Evolutionary conservation across 2,888 invertebrate species (phyloP), one percentile per base, ranked within the genome.

Genomic region (Melanostoma mellinum): DNA sequence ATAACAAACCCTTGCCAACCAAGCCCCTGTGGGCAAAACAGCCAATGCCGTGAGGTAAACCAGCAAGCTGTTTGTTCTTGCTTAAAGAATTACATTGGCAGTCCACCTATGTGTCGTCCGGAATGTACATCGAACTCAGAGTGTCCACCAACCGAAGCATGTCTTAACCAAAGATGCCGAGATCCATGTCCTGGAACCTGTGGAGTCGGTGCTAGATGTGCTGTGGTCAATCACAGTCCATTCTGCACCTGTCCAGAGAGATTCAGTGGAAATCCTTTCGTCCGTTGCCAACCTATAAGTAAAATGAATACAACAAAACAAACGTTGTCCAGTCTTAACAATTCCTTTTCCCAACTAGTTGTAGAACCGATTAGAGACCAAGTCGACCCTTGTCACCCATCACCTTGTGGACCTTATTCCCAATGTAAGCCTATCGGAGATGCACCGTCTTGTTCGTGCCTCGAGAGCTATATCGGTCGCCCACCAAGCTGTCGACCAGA

Each of bases 161-260:
- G 96, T 88, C 94, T 93, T 68, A 96, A 96, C 88, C 94, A 95
- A 89, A 95, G 95, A 91, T 97, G 97, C 89, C 92, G 94, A 38
- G 94, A 96, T 89, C 96, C 97, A n/a, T 97, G 97, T 88, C 94
- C 93, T 71, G 96, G 96, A 87, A 94, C 95, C n/a, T 97, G 97
- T 88, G 97, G 97, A 32, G 92, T 95, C 36, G 92, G 92, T 85
- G 95, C 96, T 2, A 92, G 93, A 86, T 97, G 97, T 88, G 93
- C 94, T 91, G 95, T 96, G 36, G 94, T 96, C 60, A 95, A 95
- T 89, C 95, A 97, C 88, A 96, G 94, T 90, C 96, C 96, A 3
- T 95, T 95, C 89, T 96, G 96, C 89, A 94, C 94, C 65, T 96
- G 96, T 87, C 94, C 94, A 36, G 87, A 92, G 33, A 92, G 93